phyloP scores from a whole-genome alignment of 2,113 vertebrate genomes.

The Pleuronectes platessa region DNA sequence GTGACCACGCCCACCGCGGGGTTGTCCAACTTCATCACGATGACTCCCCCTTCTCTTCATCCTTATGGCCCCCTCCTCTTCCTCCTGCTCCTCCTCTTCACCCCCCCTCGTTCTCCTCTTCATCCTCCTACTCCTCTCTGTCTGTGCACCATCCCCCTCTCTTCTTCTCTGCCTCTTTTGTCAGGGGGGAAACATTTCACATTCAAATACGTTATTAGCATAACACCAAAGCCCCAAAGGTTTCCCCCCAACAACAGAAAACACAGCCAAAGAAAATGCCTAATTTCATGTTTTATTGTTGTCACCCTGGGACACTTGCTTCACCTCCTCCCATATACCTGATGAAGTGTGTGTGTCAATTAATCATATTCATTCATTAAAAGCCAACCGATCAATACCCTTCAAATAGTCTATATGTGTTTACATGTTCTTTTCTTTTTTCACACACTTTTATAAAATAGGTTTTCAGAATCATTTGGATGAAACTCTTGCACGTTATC shows the following conservation, averaged over 20 bases:
- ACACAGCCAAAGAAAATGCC: slow-evolving; percentile 1
- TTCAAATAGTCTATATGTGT: neutral
- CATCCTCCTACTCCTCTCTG: slow-evolving; percentile 1
- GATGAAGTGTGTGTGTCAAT: neutral
- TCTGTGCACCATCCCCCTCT: slow-evolving; percentile 48
- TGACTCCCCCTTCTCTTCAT: slow-evolving; percentile 1
- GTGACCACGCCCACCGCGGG: slow-evolving; percentile 73
- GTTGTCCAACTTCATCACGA: slow-evolving; percentile 37
- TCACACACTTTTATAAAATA: too few species aligned
- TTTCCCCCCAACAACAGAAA: slow-evolving; percentile 14
- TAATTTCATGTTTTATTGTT: slow-evolving; percentile 30
- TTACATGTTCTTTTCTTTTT: too few species aligned
- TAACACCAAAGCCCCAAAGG: slow-evolving; percentile 58
- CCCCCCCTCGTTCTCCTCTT: slow-evolving; percentile 8
- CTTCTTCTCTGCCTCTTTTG: slow-evolving; percentile 61
- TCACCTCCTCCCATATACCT: neutral
- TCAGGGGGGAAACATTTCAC: slow-evolving; percentile 60
- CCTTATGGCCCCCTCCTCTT: slow-evolving; percentile 39
- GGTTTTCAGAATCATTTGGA: too few species aligned
- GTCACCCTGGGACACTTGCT: neutral
- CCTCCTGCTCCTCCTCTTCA: slow-evolving; percentile 39
- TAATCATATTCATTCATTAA: too few species aligned
- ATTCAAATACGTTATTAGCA: slow-evolving; percentile 70
- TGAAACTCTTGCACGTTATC: too few species aligned
- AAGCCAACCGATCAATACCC: neutral